Percentiles rank a stretch among this genome's conserved stretches.
Evolutionary conservation across 2,888 invertebrate genomes (phyloP).

Genomic region (Dromius quadrimaculatus): DNA sequence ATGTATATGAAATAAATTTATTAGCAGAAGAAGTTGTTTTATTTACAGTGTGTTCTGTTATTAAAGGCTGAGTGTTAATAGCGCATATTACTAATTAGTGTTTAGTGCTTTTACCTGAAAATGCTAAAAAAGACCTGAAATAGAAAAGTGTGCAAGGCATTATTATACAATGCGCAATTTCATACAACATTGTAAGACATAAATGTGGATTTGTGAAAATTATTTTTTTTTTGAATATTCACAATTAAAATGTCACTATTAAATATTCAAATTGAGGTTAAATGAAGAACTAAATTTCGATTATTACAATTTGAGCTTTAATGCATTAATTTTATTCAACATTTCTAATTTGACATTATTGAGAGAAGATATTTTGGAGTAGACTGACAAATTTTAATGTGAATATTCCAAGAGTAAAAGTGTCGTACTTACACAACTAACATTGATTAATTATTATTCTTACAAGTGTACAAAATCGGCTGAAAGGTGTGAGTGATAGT

Average conservation of each 20-base stretch:
- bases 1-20: constrained; percentile 33
- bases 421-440: neutral
- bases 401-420: neutral
- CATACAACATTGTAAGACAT: neutral
- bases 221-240: too few relatives aligned
- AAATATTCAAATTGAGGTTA: too few relatives aligned
- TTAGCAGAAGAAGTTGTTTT: constrained; percentile 39
- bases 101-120: constrained; percentile 19
- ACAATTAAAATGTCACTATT: too few relatives aligned
- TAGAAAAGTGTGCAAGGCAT: constrained; percentile 22
- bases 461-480: neutral
- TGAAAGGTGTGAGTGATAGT: neutral
- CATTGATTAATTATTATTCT: neutral
- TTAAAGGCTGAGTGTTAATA: constrained; percentile 56
- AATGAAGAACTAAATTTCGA: too few relatives aligned
- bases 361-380: too few relatives aligned
- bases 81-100: constrained; percentile 11
- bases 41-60: constrained; percentile 45
- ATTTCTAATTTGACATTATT: too few relatives aligned
- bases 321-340: too few relatives aligned
- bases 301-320: too few relatives aligned
- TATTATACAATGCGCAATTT: constrained; percentile 2
- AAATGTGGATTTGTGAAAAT: constrained; percentile 41
- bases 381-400: too few relatives aligned
- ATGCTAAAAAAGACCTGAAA: constrained; percentile 22